phyloP scores from a whole-genome alignment of 2,888 invertebrate species.

The Oscheius sp. region DNA sequence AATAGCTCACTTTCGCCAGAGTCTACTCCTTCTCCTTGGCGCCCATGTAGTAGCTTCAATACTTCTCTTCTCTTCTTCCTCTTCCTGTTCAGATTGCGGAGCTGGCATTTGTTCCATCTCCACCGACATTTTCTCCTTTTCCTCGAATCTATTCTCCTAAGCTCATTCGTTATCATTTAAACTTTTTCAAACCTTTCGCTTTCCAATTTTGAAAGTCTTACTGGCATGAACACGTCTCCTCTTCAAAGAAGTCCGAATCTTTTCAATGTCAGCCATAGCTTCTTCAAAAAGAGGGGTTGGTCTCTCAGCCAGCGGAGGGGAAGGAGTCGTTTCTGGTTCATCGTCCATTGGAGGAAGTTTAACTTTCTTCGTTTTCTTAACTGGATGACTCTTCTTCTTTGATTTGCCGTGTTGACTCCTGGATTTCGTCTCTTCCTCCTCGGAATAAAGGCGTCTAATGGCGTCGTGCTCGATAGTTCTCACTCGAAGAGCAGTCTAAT shows the following conservation, averaged over 20 bases:
- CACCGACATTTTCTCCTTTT: background rate
- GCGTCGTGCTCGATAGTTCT: slow-evolving; percentile 7
- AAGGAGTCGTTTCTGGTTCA: background rate
- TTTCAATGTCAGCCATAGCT: slow-evolving; percentile 13
- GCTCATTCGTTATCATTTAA: background rate
- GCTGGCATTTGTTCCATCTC: slow-evolving; percentile 11
- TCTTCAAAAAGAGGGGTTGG: slow-evolving; percentile 9
- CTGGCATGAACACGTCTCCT: slow-evolving; percentile 15
- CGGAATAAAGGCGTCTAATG: background rate
- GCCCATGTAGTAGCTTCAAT: background rate
- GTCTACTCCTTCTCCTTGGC: background rate
- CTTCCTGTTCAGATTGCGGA: background rate
- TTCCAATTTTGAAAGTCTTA: slow-evolving; percentile 18
- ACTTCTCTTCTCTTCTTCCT: background rate
- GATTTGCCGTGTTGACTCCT: background rate
- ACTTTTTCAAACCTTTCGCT: background rate
- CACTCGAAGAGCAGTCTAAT: slow-evolving; percentile 20
- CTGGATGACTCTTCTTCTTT: background rate
- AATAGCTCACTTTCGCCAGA: background rate
- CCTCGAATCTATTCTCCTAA: background rate
- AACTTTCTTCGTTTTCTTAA: background rate
- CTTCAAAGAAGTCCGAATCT: background rate
- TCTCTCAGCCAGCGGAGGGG: slow-evolving; percentile 4
- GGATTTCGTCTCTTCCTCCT: background rate
- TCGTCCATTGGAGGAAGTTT: slow-evolving; percentile 8